Evolutionary conservation across 1,140 invertebrate genomes (phyloP).

Genomic region (Drosophila albomicans): DNA sequence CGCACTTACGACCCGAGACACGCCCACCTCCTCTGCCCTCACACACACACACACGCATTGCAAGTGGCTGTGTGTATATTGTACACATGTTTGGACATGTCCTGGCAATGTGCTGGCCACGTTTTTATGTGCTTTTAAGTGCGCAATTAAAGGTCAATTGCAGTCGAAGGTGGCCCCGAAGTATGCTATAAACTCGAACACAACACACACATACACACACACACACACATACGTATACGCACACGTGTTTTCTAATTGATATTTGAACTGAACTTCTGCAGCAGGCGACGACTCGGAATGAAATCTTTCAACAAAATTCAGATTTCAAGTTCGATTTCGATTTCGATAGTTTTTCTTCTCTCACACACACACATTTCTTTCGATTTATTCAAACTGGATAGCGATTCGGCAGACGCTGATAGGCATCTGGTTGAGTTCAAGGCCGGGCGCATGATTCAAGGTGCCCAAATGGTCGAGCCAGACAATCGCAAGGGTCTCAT

Average conservation of each 20-base stretch:
- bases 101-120: slow-evolving; percentile 52
- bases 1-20: slow-evolving; percentile 46
- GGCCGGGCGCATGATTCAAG: slow-evolving; percentile 97
- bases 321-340: background rate
- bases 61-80: slow-evolving; percentile 34
- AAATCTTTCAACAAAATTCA: background rate
- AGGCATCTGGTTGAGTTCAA: slow-evolving; percentile 93
- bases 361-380: too few species aligned
- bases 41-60: slow-evolving; percentile 10
- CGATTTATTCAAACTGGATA: slow-evolving; percentile 10
- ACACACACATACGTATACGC: slow-evolving; percentile 5
- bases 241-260: slow-evolving; percentile 34
- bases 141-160: slow-evolving; percentile 82
- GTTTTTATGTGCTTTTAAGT: slow-evolving; percentile 83
- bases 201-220: slow-evolving; percentile 7
- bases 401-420: background rate
- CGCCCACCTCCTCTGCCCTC: slow-evolving; percentile 9
- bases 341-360: too few species aligned
- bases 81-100: slow-evolving; percentile 48
- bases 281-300: slow-evolving; percentile 25
- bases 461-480: slow-evolving; percentile 96
- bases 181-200: slow-evolving; percentile 44
- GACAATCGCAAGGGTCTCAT: slow-evolving; percentile 97
- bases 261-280: slow-evolving; percentile 20
- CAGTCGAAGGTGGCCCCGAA: slow-evolving; percentile 52